Conservation (phyloP, 2,113 vertebrate species). For the Mormyrus iriodes region DNA sequence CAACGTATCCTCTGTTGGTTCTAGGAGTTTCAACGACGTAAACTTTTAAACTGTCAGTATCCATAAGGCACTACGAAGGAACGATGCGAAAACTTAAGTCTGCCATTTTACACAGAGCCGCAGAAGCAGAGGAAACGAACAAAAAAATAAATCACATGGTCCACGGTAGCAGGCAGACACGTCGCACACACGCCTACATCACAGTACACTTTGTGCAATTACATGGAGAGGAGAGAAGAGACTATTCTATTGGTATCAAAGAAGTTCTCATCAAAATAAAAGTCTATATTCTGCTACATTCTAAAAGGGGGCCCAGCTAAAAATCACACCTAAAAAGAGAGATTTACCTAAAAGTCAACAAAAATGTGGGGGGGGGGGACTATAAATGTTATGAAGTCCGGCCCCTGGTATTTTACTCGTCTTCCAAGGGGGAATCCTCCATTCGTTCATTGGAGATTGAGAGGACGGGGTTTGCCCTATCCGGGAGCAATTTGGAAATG, state of each 20-base stretch:
- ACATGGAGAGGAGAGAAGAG: slow-evolving; percentile 64
- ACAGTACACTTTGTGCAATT: slow-evolving; percentile 86
- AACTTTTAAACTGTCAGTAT: slow-evolving; percentile 68
- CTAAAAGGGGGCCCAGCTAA: slow-evolving; percentile 66
- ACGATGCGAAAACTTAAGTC: slow-evolving; percentile 76
- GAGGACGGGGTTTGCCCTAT: slow-evolving; percentile 39
- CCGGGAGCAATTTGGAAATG: slow-evolving; percentile 63
- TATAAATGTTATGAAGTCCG: slow-evolving; percentile 69
- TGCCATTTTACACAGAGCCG: slow-evolving; percentile 49
- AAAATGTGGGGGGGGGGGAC: slow-evolving; percentile 35
- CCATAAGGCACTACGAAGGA: slow-evolving; percentile 99
- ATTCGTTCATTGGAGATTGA: slow-evolving; percentile 44
- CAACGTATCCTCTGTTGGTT: slow-evolving; percentile 58
- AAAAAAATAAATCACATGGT: slow-evolving; percentile 52
- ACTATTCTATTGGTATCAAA: slow-evolving; percentile 79
- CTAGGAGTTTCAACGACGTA: slow-evolving; percentile 74
- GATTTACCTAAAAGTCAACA: slow-evolving; percentile 51
- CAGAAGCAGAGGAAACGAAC: slow-evolving; percentile 57
- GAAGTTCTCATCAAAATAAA: slow-evolving; percentile 65
- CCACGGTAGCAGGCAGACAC: slow-evolving; percentile 54
- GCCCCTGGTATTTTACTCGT: slow-evolving; percentile 53
- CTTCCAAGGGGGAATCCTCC: slow-evolving; percentile 61
- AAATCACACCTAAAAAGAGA: slow-evolving; percentile 21
- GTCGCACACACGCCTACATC: slow-evolving; percentile 62
- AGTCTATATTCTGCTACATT: slow-evolving; percentile 79